Evolutionary conservation across 1,140 invertebrate species (phyloP), one percentile per base, ranked within the genome.

Genomic region (Cryptotermes secundus): DNA sequence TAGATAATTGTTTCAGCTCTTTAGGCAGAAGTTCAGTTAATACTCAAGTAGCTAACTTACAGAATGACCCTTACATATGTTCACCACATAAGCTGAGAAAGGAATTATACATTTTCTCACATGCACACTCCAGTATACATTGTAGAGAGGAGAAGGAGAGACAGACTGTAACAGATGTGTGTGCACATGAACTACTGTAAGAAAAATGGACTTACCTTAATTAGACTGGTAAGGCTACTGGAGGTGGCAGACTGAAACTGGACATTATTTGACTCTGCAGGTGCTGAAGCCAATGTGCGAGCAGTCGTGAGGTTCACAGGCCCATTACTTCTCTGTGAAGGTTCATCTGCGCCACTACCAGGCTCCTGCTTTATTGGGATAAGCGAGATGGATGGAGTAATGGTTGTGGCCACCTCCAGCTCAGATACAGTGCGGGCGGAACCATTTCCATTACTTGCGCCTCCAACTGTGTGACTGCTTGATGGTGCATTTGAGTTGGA

Each of bases 361-460:
- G 92, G 92, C 87, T 93, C 95, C 91, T 96, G 95, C 89, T 96
- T 96, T 85, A 96, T 96, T 81, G 95, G 95, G 90, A 96, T 96
- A n/a, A 96, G 89, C 34, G 95, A 96, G 86, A 96, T 96, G 31
- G 95, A 96, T 16, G 95, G 95, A 86, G 95, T 96, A 87, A 96
- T 95, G 88, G 88, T 89, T 88, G 95, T 96, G 87, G 96, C 95
- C 88, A 88, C 89, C 88, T 90, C 86, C 88, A 90, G 84, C 88
- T 89, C 81, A 84, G 87, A 59, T 86, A 88, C 83, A 86, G 89
- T 84, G 88, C 89, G 81, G 88, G 87, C 83, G 91, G 49, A 89
- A 88, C 79, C 87, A 90, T 85, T 87, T 85, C 87, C 86, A 72
- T 72, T 72, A n/a, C 86, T 92, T 90, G 86, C 93, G 94, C 88